Evolutionary conservation across 1,140 invertebrate species (phyloP).

Genomic region (Caenorhabditis brenneri): DNA sequence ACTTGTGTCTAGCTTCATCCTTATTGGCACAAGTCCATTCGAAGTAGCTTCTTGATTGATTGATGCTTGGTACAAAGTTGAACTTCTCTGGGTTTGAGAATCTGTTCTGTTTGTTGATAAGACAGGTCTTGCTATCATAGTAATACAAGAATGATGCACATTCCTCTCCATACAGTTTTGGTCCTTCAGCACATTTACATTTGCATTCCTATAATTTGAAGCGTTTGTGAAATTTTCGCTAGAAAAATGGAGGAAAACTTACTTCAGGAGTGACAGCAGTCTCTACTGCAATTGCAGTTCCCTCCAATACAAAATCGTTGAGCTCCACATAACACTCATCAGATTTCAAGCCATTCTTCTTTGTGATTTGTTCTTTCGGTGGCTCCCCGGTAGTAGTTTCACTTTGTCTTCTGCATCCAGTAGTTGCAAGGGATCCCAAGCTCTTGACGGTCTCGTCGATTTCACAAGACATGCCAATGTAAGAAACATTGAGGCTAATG

Average conservation of each 20-base stretch:
- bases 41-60: slow-evolving; percentile 63
- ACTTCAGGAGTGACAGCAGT: slow-evolving; percentile 59
- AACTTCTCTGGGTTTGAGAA: slow-evolving; percentile 66
- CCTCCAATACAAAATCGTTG: slow-evolving; percentile 68
- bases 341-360: slow-evolving; percentile 34
- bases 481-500: slow-evolving; percentile 58
- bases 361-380: not conserved
- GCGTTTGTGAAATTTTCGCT: not conserved
- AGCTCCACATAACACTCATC: slow-evolving; percentile 68
- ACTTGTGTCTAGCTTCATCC: slow-evolving; percentile 21
- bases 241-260: too few species aligned
- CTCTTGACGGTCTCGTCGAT: slow-evolving; percentile 48
- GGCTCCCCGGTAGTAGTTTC: not conserved
- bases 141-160: slow-evolving; percentile 68
- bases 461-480: slow-evolving; percentile 63
- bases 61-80: slow-evolving; percentile 58
- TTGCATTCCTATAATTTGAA: slow-evolving; percentile 64
- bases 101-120: slow-evolving; percentile 67
- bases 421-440: not conserved
- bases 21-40: slow-evolving; percentile 62
- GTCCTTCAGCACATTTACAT: slow-evolving; percentile 61
- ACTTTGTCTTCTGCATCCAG: not conserved
- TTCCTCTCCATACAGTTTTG: slow-evolving; percentile 60
- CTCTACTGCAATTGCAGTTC: slow-evolving; percentile 65
- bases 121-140: slow-evolving; percentile 65